Percentiles rank a stretch among this genome's conserved stretches.
These are phyloP conservation scores for Hydropsyche betteni DNA, from an alignment of 2,888 invertebrate genomes.

Conservation along the genomic window DNA sequence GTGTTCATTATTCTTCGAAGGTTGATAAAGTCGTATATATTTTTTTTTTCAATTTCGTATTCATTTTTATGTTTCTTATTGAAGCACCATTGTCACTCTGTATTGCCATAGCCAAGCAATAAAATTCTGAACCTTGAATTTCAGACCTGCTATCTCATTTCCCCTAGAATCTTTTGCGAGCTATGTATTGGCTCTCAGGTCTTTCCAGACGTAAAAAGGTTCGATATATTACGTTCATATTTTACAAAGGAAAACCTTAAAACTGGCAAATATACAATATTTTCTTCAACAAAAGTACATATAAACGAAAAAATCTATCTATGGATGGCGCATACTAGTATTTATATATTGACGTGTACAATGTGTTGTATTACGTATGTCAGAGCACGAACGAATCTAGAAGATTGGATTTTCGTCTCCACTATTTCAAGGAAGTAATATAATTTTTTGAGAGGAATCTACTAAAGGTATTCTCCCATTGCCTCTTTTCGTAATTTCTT, in stretches of 20 bases:
- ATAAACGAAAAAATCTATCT: too few relatives aligned
- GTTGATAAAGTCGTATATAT: neutral
- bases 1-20: too few relatives aligned
- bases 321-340: too few relatives aligned
- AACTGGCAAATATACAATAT: conserved; percentile 16
- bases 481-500: too few relatives aligned
- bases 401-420: too few relatives aligned
- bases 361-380: too few relatives aligned
- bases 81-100: neutral
- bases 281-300: neutral
- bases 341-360: too few relatives aligned
- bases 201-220: conserved; percentile 1
- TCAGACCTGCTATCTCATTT: conserved; percentile 10
- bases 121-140: conserved; percentile 12
- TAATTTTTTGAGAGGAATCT: too few relatives aligned
- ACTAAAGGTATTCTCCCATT: too few relatives aligned
- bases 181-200: neutral
- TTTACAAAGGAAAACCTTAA: conserved; percentile 7
- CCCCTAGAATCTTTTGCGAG: conserved; percentile 1
- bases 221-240: conserved; percentile 4
- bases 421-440: too few relatives aligned
- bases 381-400: too few relatives aligned
- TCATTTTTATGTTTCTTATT: neutral
- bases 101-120: conserved; percentile 4
- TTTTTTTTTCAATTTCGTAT: neutral